These are phyloP conservation scores for Rhyacichthys aspro DNA, from an alignment of 2,797 vertebrate genomes.

Conservation along the genomic window DNA sequence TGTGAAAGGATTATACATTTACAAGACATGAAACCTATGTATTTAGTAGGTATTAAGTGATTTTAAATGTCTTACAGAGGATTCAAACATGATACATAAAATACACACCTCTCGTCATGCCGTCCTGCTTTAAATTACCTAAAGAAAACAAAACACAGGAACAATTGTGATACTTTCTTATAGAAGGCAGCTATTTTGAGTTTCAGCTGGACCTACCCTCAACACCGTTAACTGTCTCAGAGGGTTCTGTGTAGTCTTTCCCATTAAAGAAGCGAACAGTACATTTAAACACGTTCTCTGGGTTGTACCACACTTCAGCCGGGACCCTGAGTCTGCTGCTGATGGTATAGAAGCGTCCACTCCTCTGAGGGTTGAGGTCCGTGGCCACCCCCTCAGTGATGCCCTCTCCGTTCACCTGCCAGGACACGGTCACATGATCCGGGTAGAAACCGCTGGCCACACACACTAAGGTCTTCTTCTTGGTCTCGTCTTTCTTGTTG, in stretches of 20 bases:
- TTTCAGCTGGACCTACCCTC: neutral
- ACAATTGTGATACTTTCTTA: fast-evolving
- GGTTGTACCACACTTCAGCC: neutral
- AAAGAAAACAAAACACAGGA: neutral
- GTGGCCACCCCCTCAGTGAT: neutral
- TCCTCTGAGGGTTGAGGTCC: constrained; percentile 22
- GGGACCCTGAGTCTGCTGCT: constrained; percentile 41
- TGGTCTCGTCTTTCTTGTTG: neutral
- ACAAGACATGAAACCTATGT: too few relatives aligned
- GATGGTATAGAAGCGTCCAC: neutral
- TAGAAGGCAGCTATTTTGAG: neutral
- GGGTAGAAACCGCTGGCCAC: constrained; percentile 59
- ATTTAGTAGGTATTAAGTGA: too few relatives aligned
- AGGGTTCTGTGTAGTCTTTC: fast-evolving
- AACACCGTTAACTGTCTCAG: neutral
- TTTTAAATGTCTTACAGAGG: too few relatives aligned
- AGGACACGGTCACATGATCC: constrained; percentile 58
- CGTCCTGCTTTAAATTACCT: fast-evolving
- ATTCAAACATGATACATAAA: too few relatives aligned
- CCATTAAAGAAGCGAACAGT: neutral
- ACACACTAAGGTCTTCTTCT: constrained; percentile 58
- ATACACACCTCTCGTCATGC: constrained; percentile 32
- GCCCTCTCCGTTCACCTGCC: fast-evolving
- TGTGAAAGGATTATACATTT: constrained; percentile 28
- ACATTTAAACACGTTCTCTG: neutral